These are phyloP conservation scores for Melolontha melolontha DNA, from an alignment of 2,888 invertebrate genomes.

Conservation along the genomic window DNA sequence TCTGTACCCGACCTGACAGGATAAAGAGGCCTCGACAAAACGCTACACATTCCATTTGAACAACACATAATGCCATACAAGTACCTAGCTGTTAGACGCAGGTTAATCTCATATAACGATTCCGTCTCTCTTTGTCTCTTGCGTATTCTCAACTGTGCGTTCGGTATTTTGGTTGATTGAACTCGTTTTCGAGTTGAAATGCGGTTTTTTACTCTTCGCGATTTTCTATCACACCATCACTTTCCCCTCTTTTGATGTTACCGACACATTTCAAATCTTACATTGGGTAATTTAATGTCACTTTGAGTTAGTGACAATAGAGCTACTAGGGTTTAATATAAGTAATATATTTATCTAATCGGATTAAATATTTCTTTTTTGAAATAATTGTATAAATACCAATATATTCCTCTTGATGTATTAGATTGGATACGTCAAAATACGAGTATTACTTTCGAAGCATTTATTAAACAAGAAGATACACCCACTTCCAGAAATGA, in stretches of 20 bases:
- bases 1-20: constrained; percentile 55
- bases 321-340: neutral
- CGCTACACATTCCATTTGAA: constrained; percentile 54
- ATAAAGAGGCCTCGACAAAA: constrained; percentile 56
- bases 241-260: constrained; percentile 19
- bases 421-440: too few species aligned
- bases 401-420: too few species aligned
- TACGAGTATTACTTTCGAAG: neutral
- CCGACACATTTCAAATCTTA: constrained; percentile 17
- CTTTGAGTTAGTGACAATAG: neutral
- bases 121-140: constrained; percentile 37
- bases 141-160: constrained; percentile 11
- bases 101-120: constrained; percentile 51
- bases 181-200: constrained; percentile 44
- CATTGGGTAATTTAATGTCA: neutral
- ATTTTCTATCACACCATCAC: constrained; percentile 38
- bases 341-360: neutral
- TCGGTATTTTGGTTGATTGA: constrained; percentile 50
- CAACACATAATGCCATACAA: constrained; percentile 50
- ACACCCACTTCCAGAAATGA: neutral
- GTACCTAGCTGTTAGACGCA: constrained; percentile 50
- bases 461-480: neutral
- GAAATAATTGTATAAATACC: too few species aligned
- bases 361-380: too few species aligned
- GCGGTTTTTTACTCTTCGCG: constrained; percentile 37